phyloP scores from a whole-genome alignment of 2,113 vertebrate genomes.

The Myrmophylax atrothorax region DNA sequence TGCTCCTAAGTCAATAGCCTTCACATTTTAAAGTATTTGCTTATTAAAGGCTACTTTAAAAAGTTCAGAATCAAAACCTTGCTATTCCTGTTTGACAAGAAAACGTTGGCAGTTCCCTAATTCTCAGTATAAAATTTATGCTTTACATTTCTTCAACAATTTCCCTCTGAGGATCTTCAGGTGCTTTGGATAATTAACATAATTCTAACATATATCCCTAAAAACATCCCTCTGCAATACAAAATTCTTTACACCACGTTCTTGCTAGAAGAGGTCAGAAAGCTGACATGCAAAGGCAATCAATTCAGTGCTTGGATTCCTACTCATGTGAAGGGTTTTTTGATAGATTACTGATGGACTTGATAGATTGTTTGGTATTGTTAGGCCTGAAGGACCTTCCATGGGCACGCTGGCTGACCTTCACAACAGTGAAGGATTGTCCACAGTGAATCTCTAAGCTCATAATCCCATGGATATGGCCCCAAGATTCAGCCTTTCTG shows the following conservation, averaged over 20 bases:
- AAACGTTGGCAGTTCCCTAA: slow-evolving; percentile 31
- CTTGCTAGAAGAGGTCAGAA: neutral
- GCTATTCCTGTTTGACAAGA: slow-evolving; percentile 7
- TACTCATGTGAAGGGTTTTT: neutral
- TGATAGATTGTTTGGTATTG: neutral
- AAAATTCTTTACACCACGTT: neutral
- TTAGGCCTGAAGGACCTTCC: neutral
- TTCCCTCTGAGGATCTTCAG: slow-evolving; percentile 2
- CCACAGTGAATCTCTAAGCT: neutral
- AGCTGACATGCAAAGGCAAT: neutral
- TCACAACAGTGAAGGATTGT: neutral
- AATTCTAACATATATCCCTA: neutral
- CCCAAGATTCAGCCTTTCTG: neutral
- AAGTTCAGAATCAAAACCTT: slow-evolving; percentile 52
- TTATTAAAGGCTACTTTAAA: slow-evolving; percentile 44
- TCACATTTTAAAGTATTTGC: slow-evolving; percentile 41
- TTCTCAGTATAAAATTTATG: neutral
- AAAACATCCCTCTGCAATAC: neutral
- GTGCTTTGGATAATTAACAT: slow-evolving; percentile 28
- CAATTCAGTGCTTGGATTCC: neutral
- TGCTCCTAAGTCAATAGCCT: slow-evolving; percentile 49
- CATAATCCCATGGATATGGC: neutral
- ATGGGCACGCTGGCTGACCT: neutral
- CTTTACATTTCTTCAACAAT: neutral
- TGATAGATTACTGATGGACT: neutral